Evolutionary conservation across 2,797 vertebrate genomes (phyloP).

Genomic region (Caiman crocodilus): DNA sequence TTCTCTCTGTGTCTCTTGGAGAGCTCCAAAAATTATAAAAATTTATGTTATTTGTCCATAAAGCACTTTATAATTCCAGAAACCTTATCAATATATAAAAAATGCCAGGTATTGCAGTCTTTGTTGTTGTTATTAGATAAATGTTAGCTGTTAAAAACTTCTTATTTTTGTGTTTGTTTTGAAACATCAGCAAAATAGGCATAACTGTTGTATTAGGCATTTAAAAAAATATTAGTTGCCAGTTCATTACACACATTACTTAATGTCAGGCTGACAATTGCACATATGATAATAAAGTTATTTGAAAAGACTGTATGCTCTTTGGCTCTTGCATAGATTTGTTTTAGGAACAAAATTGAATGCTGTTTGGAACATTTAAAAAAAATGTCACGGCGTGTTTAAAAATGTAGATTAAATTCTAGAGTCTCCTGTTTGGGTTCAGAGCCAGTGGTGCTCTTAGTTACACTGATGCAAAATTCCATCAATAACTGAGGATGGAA

Average conservation of each 20-base stretch:
- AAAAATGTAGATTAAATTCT: neutral
- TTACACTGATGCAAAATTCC: neutral
- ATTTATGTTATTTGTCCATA: neutral
- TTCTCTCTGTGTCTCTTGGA: neutral
- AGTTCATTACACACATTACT: neutral
- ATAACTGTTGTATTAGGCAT: neutral
- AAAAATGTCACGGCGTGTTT: neutral
- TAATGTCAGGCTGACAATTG: neutral
- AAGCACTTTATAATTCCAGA: neutral
- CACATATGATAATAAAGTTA: neutral
- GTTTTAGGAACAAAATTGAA: neutral
- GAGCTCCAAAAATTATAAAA: neutral
- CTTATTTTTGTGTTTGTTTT: neutral
- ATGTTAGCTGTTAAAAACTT: fast-evolving
- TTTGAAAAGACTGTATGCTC: neutral
- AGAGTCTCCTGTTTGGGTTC: fast-evolving
- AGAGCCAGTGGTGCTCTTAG: fast-evolving
- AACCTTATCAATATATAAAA: neutral
- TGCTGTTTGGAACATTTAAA: neutral
- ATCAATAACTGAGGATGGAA: neutral
- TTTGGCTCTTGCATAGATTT: neutral
- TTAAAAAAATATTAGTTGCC: neutral
- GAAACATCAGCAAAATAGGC: neutral
- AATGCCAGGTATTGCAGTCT: neutral
- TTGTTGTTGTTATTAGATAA: neutral